Percentiles rank a stretch among this genome's conserved stretches.
Conservation (phyloP, 2,888 invertebrate species). For the Rhimphoctona megacephalus region DNA sequence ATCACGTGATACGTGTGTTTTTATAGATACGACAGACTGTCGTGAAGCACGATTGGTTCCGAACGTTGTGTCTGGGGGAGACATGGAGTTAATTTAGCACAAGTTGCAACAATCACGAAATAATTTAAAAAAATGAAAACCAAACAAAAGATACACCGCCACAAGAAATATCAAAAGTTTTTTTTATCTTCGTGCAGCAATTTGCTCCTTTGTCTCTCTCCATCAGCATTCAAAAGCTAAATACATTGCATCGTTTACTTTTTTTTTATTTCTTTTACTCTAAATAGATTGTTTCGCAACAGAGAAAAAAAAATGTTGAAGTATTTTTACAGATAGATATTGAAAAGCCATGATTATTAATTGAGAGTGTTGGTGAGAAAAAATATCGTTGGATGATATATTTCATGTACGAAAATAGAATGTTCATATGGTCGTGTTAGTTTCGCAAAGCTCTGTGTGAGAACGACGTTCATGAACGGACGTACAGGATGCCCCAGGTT, state of each 20-base stretch:
- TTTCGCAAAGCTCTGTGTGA: neutral
- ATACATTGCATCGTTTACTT: neutral
- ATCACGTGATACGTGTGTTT: neutral
- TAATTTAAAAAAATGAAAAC: neutral
- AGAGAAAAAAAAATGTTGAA: neutral
- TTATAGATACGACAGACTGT: neutral
- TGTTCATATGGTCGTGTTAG: constrained; percentile 5
- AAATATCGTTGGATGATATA: neutral
- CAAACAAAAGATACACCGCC: neutral
- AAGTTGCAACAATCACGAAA: neutral
- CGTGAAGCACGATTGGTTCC: constrained; percentile 55
- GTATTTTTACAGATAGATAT: neutral
- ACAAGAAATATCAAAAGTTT: neutral
- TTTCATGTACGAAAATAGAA: neutral
- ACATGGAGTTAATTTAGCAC: neutral
- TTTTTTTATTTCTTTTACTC: neutral
- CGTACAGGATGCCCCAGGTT: neutral
- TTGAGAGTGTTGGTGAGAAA: neutral
- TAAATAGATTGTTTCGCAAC: neutral
- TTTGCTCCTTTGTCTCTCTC: constrained; percentile 10
- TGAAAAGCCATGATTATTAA: constrained; percentile 1
- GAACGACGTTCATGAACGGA: neutral
- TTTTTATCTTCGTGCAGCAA: neutral
- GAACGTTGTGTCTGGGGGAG: constrained; percentile 31
- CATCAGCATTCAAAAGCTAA: neutral